A percentile compares a stretch with the other conserved stretches of the same genome.
phyloP scores from a whole-genome alignment of 2,113 vertebrate genomes.

The Gnathonemus echidnorhynchus region DNA sequence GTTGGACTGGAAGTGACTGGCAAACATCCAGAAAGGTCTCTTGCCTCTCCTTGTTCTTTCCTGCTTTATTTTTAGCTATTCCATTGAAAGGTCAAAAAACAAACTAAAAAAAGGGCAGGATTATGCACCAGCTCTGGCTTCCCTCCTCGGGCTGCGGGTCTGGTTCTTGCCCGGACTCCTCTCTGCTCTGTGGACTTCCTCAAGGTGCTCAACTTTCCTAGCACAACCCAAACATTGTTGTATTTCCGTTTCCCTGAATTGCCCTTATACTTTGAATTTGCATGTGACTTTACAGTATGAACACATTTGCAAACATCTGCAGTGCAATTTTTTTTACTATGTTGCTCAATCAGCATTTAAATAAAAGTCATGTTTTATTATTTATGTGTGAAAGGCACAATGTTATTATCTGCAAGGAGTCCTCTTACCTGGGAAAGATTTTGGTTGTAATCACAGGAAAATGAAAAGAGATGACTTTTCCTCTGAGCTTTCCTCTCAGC shows the following conservation, averaged over 20 bases:
- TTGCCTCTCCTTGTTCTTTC: constrained; percentile 21
- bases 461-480: neutral
- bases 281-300: neutral
- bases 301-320: neutral
- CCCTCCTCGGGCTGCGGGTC: neutral
- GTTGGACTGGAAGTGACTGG: constrained; percentile 35
- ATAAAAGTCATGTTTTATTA: neutral
- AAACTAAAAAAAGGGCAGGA: neutral
- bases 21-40: constrained; percentile 7
- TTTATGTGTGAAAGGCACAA: neutral
- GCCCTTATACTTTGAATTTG: neutral
- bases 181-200: neutral
- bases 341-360: neutral
- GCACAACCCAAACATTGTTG: neutral
- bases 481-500: neutral
- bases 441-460: neutral
- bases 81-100: neutral
- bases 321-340: neutral
- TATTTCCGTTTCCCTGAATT: neutral
- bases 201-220: neutral
- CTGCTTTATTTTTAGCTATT: constrained; percentile 21
- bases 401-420: neutral
- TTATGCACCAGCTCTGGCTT: neutral
- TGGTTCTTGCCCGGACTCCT: neutral
- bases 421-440: neutral